Conservation (phyloP, 2,797 vertebrate genomes). For the Chanos chanos region DNA sequence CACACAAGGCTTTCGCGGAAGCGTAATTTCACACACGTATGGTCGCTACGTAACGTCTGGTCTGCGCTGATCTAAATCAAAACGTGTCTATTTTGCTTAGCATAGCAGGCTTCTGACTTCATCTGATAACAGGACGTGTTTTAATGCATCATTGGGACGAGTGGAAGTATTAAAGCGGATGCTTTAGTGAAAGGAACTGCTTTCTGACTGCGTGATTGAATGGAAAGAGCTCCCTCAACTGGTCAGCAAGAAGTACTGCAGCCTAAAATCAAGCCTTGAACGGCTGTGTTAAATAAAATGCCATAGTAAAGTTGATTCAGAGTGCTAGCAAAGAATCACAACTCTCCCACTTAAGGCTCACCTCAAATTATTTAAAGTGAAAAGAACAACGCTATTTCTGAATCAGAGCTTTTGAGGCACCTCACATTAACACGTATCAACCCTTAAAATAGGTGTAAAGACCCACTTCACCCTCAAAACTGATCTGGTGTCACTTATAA, state of each 20-base stretch:
- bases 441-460: no score
- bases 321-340: no score
- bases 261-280: neutral
- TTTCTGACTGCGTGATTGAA: constrained; percentile 34
- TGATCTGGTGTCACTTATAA: no score
- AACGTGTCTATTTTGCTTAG: neutral
- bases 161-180: constrained; percentile 9
- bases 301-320: no score
- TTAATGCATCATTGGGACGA: constrained; percentile 7
- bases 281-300: constrained; percentile 30
- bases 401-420: no score
- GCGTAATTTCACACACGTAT: no score
- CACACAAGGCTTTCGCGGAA: no score
- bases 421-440: neutral
- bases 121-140: constrained; percentile 11
- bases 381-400: constrained; percentile 9
- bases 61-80: neutral
- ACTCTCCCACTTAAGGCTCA: no score
- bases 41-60: no score
- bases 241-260: constrained; percentile 34
- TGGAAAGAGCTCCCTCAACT: constrained; percentile 66
- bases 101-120: neutral
- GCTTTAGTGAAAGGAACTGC: neutral
- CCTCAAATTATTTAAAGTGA: neutral
- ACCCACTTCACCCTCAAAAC: no score